Conservation (phyloP, 2,113 vertebrate genomes). For the Etia nguti region DNA sequence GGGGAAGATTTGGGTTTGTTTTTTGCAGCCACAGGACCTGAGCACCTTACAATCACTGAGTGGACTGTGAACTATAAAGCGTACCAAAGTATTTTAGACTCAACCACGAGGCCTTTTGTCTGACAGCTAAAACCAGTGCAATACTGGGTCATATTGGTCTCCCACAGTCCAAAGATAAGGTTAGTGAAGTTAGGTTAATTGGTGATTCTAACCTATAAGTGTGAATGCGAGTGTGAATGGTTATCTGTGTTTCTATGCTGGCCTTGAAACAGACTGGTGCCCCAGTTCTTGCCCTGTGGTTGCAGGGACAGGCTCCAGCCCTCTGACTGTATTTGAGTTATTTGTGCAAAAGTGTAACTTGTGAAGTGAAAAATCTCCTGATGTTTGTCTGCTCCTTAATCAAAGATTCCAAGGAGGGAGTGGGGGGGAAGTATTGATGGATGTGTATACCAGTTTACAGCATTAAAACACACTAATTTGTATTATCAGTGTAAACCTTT, state of each 20-base stretch:
- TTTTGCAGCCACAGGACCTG: rapidly evolving
- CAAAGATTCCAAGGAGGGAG: not conserved
- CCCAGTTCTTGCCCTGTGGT: not conserved
- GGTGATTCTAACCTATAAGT: not conserved
- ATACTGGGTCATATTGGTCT: not conserved
- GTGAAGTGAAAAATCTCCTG: not conserved
- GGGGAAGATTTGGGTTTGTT: not conserved
- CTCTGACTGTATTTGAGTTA: not conserved
- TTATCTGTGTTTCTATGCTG: not conserved
- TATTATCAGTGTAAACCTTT: not conserved
- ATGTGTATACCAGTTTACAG: not conserved
- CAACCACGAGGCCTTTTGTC: not conserved
- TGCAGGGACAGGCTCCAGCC: not conserved
- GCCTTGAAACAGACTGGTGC: not conserved
- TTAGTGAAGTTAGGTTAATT: not conserved
- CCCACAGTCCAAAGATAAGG: not conserved
- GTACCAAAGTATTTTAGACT: not conserved
- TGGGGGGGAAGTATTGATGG: not conserved
- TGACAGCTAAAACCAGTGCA: not conserved
- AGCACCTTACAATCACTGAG: not conserved
- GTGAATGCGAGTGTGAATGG: not conserved
- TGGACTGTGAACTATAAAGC: no score
- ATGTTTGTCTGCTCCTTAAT: not conserved
- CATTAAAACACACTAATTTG: not conserved
- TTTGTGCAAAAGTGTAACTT: not conserved